phyloP scores from a whole-genome alignment of 2,113 vertebrate species.

The Peromyscus leucopus region DNA sequence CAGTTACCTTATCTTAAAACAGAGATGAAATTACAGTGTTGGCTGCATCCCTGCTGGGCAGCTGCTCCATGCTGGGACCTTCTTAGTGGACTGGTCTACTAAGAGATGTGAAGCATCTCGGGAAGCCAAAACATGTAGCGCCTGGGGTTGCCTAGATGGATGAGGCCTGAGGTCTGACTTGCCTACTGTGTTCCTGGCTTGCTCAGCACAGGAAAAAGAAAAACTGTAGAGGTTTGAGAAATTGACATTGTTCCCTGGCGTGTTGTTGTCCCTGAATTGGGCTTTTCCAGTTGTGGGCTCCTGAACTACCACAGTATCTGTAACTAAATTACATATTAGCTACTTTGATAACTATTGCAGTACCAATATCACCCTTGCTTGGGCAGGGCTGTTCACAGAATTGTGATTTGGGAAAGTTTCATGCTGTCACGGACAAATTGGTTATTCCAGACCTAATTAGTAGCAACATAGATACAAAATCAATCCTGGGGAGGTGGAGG shows the following conservation, averaged over 20 bases:
- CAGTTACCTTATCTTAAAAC: conserved; percentile 20
- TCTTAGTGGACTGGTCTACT: neutral
- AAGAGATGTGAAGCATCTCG: too few species aligned
- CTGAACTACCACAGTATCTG: neutral
- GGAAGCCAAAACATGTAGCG: neutral
- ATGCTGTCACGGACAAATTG: neutral
- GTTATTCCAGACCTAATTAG: neutral
- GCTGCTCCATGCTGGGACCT: neutral
- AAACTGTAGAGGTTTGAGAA: neutral
- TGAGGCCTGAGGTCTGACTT: neutral
- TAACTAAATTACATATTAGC: neutral
- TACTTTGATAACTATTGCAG: neutral
- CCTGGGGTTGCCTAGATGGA: neutral
- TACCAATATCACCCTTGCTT: neutral
- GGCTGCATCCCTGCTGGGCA: neutral
- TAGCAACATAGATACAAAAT: neutral
- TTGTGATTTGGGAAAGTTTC: neutral
- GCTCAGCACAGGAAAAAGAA: neutral
- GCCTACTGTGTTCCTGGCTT: neutral
- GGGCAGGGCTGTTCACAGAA: neutral
- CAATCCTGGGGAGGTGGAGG: neutral
- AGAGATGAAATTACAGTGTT: conserved; percentile 35
- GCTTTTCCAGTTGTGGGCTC: neutral
- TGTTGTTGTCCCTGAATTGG: neutral
- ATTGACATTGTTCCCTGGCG: neutral